Conservation (phyloP, 2,888 invertebrate species). For the Drosophila rubida region DNA sequence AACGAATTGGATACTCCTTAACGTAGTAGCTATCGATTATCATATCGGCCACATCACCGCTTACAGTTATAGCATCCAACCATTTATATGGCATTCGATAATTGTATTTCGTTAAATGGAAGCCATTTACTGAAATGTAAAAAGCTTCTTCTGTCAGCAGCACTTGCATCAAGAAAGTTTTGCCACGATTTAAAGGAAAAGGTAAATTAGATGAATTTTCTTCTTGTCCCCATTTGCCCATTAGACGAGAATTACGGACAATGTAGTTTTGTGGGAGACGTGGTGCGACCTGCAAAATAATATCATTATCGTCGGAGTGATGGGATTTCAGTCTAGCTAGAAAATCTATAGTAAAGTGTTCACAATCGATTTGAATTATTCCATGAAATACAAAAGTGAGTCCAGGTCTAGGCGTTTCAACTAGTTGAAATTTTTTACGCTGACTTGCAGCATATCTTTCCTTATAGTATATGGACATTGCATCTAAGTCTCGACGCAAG, state of each 20-base stretch:
- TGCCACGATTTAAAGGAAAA: conserved; percentile 75
- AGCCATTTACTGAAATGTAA: conserved; percentile 89
- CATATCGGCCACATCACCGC: conserved; percentile 87
- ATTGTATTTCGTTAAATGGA: conserved; percentile 88
- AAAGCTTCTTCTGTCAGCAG: conserved; percentile 87
- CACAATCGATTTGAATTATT: conserved; percentile 52
- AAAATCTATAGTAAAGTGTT: conserved; percentile 65
- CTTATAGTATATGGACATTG: conserved; percentile 62
- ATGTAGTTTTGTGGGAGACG: conserved; percentile 90
- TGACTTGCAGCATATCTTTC: conserved; percentile 39
- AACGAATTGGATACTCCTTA: conserved; percentile 74
- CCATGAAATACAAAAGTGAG: conserved; percentile 62
- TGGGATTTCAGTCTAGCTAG: conserved; percentile 5
- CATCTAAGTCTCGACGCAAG: conserved; percentile 51
- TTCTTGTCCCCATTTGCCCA: conserved; percentile 90
- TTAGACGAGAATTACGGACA: conserved; percentile 89
- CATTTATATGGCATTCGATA: conserved; percentile 87
- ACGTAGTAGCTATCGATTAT: conserved; percentile 84
- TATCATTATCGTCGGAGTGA: conserved; percentile 83
- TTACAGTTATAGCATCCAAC: conserved; percentile 87
- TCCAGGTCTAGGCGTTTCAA: conserved; percentile 48
- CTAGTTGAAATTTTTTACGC: conserved; percentile 35
- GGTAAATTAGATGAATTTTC: conserved; percentile 87
- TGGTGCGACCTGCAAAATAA: conserved; percentile 91
- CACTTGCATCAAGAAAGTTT: conserved; percentile 86